phyloP scores from a whole-genome alignment of 2,888 invertebrate species.

The Spisula subtruncata region DNA sequence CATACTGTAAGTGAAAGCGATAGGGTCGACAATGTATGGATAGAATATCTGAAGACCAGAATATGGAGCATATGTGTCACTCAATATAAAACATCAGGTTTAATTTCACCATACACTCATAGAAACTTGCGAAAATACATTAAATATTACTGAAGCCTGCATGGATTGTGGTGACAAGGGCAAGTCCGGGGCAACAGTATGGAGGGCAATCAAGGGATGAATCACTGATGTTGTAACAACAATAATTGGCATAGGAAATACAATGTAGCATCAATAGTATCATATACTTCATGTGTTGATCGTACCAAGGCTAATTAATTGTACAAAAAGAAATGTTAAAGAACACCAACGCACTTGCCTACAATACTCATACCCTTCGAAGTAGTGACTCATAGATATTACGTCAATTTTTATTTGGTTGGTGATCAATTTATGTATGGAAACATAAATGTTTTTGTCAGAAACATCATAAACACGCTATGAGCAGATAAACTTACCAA shows the following conservation, averaged over 20 bases:
- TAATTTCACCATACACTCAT: not conserved
- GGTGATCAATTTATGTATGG: no score
- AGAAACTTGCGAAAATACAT: slow-evolving; percentile 8
- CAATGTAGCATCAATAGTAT: not conserved
- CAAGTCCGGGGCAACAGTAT: not conserved
- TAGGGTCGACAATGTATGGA: not conserved
- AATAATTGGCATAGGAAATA: not conserved
- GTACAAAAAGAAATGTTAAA: not conserved
- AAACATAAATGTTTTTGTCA: no score
- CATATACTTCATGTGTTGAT: not conserved
- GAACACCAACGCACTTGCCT: not conserved
- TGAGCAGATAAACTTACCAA: no score
- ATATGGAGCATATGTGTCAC: not conserved
- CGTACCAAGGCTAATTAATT: not conserved
- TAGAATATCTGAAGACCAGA: not conserved
- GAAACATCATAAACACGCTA: no score
- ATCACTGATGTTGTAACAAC: not conserved
- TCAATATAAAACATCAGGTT: not conserved
- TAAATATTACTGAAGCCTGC: slow-evolving; percentile 16
- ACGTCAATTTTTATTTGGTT: no score
- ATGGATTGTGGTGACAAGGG: slow-evolving; percentile 3
- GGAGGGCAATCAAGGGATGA: not conserved
- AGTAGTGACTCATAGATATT: no score
- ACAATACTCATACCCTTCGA: no score
- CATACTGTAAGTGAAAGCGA: not conserved